A percentile compares a stretch with the other conserved stretches of the same genome.
Evolutionary conservation across 1,140 invertebrate genomes (phyloP).

Genomic region (Eubasilissa regina): DNA sequence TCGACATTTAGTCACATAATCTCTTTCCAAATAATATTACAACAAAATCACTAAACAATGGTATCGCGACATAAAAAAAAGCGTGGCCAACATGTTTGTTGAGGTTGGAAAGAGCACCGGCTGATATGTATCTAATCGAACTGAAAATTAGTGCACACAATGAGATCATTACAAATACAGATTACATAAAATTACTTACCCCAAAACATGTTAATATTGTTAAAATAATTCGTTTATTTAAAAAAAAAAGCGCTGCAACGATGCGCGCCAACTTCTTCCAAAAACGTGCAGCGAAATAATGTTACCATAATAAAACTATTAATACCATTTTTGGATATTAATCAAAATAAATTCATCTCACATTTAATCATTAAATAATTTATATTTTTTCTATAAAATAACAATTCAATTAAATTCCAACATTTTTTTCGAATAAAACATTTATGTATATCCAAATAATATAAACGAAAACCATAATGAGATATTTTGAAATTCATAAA

Average conservation of each 20-base stretch:
- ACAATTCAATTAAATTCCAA: not conserved
- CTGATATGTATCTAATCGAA: not conserved
- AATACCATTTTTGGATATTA: not conserved
- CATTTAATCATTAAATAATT: not conserved
- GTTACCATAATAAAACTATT: not conserved
- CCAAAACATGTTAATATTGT: slow-evolving; percentile 68
- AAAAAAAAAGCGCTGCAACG: not conserved
- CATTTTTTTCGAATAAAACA: not conserved
- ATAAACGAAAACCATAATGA: not conserved
- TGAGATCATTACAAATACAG: not conserved
- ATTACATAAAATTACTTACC: slow-evolving; percentile 63
- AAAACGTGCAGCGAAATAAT: not conserved
- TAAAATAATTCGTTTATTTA: not conserved
- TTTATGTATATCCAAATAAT: not conserved
- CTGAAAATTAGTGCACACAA: too few relatives aligned
- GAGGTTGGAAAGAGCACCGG: slow-evolving; percentile 22
- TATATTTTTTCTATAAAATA: not conserved
- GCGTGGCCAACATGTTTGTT: slow-evolving; percentile 1
- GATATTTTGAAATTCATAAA: not conserved
- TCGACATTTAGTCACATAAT: not conserved
- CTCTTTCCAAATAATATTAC: not conserved
- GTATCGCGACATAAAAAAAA: not conserved
- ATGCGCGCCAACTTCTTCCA: slow-evolving; percentile 5
- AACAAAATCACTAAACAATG: not conserved
- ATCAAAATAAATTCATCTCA: too few relatives aligned